Percentiles rank a stretch among this genome's conserved stretches.
These are phyloP conservation scores for Ammospiza maritima DNA, from an alignment of 2,797 vertebrate genomes.

Conservation along the genomic window DNA sequence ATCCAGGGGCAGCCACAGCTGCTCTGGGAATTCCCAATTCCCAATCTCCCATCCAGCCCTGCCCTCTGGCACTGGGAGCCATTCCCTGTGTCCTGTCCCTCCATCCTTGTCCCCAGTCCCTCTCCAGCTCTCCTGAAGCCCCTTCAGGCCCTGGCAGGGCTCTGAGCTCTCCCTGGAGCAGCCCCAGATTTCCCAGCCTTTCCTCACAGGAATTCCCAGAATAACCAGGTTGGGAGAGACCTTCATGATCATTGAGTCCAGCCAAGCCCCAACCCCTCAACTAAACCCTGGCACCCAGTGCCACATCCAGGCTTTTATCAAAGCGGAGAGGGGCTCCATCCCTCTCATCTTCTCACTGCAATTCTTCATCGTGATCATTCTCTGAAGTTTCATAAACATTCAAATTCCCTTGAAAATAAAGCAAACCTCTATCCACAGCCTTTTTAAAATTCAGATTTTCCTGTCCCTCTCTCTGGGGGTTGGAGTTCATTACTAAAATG, in stretches of 20 bases:
- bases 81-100: not conserved
- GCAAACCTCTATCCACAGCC: not conserved
- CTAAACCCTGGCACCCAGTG: not conserved
- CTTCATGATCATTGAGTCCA: not conserved
- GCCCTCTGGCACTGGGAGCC: not conserved
- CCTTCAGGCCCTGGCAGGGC: rapidly evolving
- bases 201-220: not conserved
- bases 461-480: not conserved
- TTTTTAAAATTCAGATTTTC: not conserved
- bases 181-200: not conserved
- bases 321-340: not conserved
- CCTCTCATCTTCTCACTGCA: rapidly evolving
- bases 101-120: not conserved
- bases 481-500: not conserved
- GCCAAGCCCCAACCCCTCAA: not conserved
- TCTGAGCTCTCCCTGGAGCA: not conserved
- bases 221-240: not conserved
- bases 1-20: not conserved
- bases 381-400: not conserved
- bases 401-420: not conserved
- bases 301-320: not conserved
- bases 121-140: not conserved
- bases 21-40: not conserved
- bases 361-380: not conserved
- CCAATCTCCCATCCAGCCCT: rapidly evolving